Base-by-base conservation (phyloP, 2,888 invertebrate genomes). In the Zygothrica quintamaculata region DNA sequence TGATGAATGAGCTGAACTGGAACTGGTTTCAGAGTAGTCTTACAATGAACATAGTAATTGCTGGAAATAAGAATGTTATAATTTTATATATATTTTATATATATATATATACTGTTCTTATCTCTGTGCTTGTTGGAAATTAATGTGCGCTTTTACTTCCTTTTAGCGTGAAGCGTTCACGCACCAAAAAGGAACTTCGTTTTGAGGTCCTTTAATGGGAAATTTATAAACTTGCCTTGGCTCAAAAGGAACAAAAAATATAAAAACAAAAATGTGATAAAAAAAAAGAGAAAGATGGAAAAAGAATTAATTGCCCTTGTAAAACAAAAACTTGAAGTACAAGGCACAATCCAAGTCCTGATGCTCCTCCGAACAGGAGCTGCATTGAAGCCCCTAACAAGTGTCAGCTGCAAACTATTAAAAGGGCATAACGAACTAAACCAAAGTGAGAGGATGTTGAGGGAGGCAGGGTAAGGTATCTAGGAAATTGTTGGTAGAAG, bases 391-490 rank as follows among this genome's bases (percentile, higher is more conserved):
- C n/a, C 11, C 48, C 40, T 13, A 52, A 52, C 58, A 42, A 66
- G 68, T 80, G 80, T 84, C 84, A 80, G 84, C 62, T 82, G 66
- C 72, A 65, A 73, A 51, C 77, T 84, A 80, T 80, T 80, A 80
- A 77, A 77, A 84, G 65, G 58, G 65, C 84, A 82, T 82, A 72
- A 61, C 26, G 46, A 61, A 46, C 40, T 31, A 26, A 25, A 26
- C 48, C 1, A 26, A 39, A 1, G n/a, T 5, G 29, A 39, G 26
- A 8, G 1, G 25, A 15, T n/a, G 11, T 11, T 6, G n/a, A 2
- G 3, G 37, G 8, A 16, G 29, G 3, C 3, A 40, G 9, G 11
- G 34, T 15, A n/a, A 3, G 8, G 22, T 15, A 36, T 15, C 43
- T 12, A 31, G 31, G 11, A 13, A 12, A n/a, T n/a, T n/a, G 16